Evolutionary conservation across 2,113 vertebrate genomes (phyloP), one percentile per base, ranked within the genome.

Genomic region (Pseudonaja textilis): DNA sequence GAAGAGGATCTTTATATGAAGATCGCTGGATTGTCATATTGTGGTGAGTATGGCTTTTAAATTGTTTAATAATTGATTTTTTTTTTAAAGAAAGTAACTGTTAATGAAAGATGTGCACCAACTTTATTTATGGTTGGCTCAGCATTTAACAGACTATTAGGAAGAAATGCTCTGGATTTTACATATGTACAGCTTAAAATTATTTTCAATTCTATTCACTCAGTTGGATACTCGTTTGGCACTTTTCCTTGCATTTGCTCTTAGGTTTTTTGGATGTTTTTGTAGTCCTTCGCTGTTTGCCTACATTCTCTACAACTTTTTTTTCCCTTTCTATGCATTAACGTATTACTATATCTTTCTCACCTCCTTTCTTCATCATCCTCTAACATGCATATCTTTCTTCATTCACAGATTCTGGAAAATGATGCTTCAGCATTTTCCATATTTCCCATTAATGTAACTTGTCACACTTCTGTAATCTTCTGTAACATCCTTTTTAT

Each of bases 11-110:
- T 99, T 2, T 99, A 98, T 90, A 81, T 98, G 93, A 98, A 98
- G 97, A 99, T 99, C 4, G 98, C 99, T 22, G 98, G 98, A 3
- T 98, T 99, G 87, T 99, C 99, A 88, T 99, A 99, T 93, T 98
- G 98, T 45, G 90, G 85, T 64, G 61, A 54, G 86, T 88, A 88
- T 69, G 47, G 64, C 3, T 47, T 59, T 91, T 54, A 57, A 9
- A 54, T 55, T 7, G 26, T 88, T 88, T 69, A 39, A 45, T n/a
- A 23, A 42, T 10, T n/a, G 52, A 18, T n/a, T n/a, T n/a, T n/a
- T 85, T 85, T 25, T 55, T n/a, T 18, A 52, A 64, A 34, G 26
- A n/a, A 25, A n/a, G 25, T 81, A 25, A 74, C 10, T 39, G 2
- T 22, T 25, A 3, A 50, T 57, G 64, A 55, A 89, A 22, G 23